Conservation (phyloP, 2,797 vertebrate species). For the Graptemys geographica region DNA sequence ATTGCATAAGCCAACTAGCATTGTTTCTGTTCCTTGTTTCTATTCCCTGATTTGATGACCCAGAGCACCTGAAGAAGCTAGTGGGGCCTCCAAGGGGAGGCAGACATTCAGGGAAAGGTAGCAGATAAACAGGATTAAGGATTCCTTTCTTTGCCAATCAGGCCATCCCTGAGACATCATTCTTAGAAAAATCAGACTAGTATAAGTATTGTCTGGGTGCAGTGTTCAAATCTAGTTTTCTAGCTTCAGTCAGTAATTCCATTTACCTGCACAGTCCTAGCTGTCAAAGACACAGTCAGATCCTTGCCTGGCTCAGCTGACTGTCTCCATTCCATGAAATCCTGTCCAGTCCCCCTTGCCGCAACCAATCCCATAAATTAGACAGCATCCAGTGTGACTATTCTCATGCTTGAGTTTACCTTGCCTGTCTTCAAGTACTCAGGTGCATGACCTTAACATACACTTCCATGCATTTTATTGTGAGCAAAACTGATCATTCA, state of each 20-base stretch:
- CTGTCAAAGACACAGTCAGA: not conserved
- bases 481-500: not conserved
- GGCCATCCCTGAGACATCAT: fast-evolving
- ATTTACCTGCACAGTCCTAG: not conserved
- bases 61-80: not conserved
- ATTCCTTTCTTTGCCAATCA: not conserved
- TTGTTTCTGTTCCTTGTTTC: not conserved
- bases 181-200: not conserved
- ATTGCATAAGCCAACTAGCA: not conserved
- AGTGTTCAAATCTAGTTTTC: not conserved
- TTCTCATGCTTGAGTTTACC: not conserved
- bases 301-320: not conserved
- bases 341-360: not conserved
- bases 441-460: not conserved
- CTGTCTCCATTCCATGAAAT: not conserved
- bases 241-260: not conserved
- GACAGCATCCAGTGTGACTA: not conserved
- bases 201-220: not conserved
- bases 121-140: not conserved
- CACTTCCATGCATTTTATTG: not conserved
- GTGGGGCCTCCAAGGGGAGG: not conserved
- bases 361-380: not conserved
- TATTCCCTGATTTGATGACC: not conserved
- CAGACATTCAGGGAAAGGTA: not conserved
- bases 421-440: not conserved